Percentiles rank a stretch among this genome's conserved stretches.
Conservation (phyloP, 2,113 vertebrate species). For the Crypturellus undulatus region DNA sequence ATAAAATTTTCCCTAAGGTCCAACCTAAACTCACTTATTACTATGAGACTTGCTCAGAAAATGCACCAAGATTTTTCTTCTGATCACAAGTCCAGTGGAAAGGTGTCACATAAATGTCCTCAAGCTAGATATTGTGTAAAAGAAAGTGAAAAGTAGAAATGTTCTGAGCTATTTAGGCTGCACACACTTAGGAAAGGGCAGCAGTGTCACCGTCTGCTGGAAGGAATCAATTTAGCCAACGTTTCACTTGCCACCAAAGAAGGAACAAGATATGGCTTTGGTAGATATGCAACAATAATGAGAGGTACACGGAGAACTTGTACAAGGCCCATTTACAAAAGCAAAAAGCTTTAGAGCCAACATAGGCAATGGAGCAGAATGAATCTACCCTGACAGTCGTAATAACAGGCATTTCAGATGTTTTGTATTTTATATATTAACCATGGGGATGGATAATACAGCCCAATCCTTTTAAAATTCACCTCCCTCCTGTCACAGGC, state of each 20-base stretch:
- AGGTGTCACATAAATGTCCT: constrained; percentile 24
- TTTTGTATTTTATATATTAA: background rate
- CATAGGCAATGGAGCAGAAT: background rate
- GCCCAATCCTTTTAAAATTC: background rate
- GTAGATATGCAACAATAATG: background rate
- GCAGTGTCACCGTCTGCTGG: constrained; percentile 62
- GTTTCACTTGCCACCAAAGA: constrained; percentile 38
- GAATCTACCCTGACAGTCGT: background rate
- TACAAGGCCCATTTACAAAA: background rate
- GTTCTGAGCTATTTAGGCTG: constrained; percentile 16
- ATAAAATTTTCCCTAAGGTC: background rate
- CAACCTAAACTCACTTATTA: background rate
- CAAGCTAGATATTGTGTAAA: constrained; percentile 23
- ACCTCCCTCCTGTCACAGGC: background rate
- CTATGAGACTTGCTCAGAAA: constrained; percentile 25
- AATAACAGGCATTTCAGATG: background rate
- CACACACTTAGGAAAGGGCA: background rate
- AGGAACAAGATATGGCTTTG: constrained; percentile 58
- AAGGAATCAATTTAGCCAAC: background rate
- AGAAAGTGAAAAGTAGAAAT: constrained; percentile 11
- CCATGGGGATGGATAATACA: background rate
- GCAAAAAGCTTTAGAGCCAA: background rate
- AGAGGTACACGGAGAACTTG: background rate
- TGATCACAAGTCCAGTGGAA: constrained; percentile 42
- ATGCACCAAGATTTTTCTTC: constrained; percentile 34